Evolutionary conservation across 2,113 vertebrate species (phyloP), one percentile per base, ranked within the genome.

Genomic region (Vulpes vulpes): DNA sequence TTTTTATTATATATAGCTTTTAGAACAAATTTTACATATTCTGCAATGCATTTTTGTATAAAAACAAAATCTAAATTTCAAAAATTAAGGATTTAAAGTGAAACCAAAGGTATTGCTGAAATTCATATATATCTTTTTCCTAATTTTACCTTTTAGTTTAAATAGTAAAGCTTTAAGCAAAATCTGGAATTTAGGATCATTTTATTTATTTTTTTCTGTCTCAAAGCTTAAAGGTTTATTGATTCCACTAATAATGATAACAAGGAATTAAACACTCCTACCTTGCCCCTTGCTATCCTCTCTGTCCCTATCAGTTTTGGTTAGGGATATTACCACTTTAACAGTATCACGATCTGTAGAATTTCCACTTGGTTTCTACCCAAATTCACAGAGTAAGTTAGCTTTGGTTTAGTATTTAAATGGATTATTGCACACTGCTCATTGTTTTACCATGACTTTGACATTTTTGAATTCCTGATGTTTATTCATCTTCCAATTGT

Each of bases 61-160:
- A 88, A 95, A 65, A 16, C 65, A 35, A 35, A 57, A 38, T 85
- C n/a, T 11, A 87, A 88, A 88, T 73, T 88, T 80, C n/a, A 93
- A 83, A 87, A 95, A 60, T 12, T 43, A 78, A 35, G 11, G 23
- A 78, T 76, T 83, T 78, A 89, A 78, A 89, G 55, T 76, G 38
- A 82, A 82, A 6, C n/a, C 11, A 32, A 81, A 74, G 30, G 57
- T 16, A 73, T 62, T 64, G 20, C 14, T 89, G 23, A 89, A 83
- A 78, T 60, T 60, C 79, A 79, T n/a, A 49, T 15, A 0, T 11
- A 71, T 22, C 1, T 57, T 73, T 78, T 87, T 51, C 38, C 19
- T 27, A 43, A 82, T 73, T 76, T 67, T 76, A 53, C 30, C 25
- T 53, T 78, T 90, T 80, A 27, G 65, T 27, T 95, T 90, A 65